Evolutionary conservation across 2,797 vertebrate species (phyloP).

Genomic region (Pogoniulus pusillus): DNA sequence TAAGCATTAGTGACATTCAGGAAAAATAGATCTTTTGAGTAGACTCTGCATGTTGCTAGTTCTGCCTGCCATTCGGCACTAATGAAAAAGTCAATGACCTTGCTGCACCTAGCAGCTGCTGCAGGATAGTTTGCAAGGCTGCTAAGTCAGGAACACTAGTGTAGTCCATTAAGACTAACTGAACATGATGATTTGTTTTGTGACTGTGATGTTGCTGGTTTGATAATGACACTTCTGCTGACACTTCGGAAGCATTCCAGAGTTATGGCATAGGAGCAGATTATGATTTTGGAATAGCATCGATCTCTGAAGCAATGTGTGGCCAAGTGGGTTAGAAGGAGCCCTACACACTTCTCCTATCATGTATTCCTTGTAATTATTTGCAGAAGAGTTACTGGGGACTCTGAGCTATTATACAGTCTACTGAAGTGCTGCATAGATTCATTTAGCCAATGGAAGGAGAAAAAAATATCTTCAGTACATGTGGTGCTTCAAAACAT

Average conservation of each 20-base stretch:
- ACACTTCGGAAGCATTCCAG: background rate
- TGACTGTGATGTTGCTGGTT: background rate
- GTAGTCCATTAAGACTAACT: constrained; percentile 20
- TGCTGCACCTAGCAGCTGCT: constrained; percentile 11
- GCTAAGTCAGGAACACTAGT: constrained; percentile 10
- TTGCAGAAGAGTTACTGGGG: too few relatives aligned
- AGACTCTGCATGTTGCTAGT: background rate
- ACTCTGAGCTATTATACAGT: too few relatives aligned
- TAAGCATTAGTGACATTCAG: background rate
- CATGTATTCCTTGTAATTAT: background rate
- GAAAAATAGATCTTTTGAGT: background rate
- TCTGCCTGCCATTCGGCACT: background rate
- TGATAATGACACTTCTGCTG: background rate
- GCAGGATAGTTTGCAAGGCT: constrained; percentile 24
- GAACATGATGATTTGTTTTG: constrained; percentile 13
- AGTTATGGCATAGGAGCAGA: background rate
- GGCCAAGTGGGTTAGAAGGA: background rate
- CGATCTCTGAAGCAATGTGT: background rate
- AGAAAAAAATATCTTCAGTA: too few relatives aligned
- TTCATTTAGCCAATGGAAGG: too few relatives aligned
- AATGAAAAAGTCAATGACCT: constrained; percentile 31
- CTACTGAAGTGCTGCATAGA: too few relatives aligned
- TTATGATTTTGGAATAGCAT: background rate
- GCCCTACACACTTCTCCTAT: fast-evolving
- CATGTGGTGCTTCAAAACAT: too few relatives aligned